Base-by-base conservation (phyloP, 2,797 vertebrate genomes). In the Rhynchotus rufescens region DNA sequence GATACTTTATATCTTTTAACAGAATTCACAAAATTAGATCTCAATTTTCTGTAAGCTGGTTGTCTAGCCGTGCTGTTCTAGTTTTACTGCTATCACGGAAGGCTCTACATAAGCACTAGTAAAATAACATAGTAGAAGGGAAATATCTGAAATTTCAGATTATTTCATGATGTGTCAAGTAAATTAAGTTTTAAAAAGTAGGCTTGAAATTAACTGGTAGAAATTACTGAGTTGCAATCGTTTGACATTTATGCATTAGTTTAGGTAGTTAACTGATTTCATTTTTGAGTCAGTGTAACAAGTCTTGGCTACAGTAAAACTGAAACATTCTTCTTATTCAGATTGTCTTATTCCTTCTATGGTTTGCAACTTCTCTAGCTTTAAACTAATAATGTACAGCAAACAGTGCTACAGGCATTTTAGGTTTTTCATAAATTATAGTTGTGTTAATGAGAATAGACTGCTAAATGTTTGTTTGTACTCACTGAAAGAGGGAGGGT, bases 401-500 rank as follows among this genome's bases (percentile, higher is more conserved):
- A 93, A 96, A 94, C 90, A 93, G 52, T 76, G 89, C 94, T 85
- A 54, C 72, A 16, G 88, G 93, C 93, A 0, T 30, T 94, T 92
- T 94, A 94, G 92, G 93, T 89, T 96, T 96, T 97, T 92, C 81
- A 94, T 95, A 96, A 92, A 95, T 96, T 96, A 94, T 96, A 92
- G 94, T 77, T 95, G 90, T 89, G 94, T 93, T 96, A 96, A 96
- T 96, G 93, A 96, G 95, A 96, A 95, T 93, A 95, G 95, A 93
- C 90, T 94, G 94, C 96, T 96, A 96, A 96, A 95, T 94, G 91
- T 94, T 95, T 94, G 93, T 96, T 96, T 96, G 95, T 95, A 94
- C 86, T 96, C 93, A 84, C 81, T 94, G 93, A 93, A 91, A 92
- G 94, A 95, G 90, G 93, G 92, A 96, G 94, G 92, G 93, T 96